phyloP scores from a whole-genome alignment of 2,888 invertebrate genomes.

The Leistus spinibarbis region DNA sequence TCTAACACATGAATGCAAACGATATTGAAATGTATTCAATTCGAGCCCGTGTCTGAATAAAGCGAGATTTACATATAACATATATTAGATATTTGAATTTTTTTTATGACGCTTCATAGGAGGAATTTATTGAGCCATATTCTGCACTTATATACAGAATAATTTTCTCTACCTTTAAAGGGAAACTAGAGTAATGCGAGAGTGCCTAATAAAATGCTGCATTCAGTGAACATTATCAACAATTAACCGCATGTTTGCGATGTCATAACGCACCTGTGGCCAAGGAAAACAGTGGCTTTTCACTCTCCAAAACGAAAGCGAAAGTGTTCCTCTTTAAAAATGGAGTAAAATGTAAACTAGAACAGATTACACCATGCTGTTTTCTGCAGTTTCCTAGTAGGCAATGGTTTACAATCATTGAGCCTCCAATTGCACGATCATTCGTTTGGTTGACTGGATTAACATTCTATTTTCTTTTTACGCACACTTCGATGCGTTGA shows the following conservation, averaged over 20 bases:
- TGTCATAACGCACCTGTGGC: conserved; percentile 7
- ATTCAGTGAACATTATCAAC: neutral
- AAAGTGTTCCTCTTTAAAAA: conserved; percentile 22
- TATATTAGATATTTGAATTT: too few species aligned
- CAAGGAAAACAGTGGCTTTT: neutral
- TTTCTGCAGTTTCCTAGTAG: conserved; percentile 14
- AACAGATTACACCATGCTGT: neutral
- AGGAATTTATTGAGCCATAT: too few species aligned
- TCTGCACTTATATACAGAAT: too few species aligned
- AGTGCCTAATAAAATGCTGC: neutral
- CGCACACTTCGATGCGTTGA: neutral
- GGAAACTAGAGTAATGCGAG: too few species aligned
- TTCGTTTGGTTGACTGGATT: neutral
- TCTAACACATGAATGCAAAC: neutral
- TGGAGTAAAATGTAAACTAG: conserved; percentile 17
- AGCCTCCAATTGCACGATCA: neutral
- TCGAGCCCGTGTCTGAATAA: too few species aligned
- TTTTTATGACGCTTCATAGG: too few species aligned
- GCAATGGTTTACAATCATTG: neutral
- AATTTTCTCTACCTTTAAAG: too few species aligned
- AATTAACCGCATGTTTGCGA: neutral
- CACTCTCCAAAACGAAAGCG: conserved; percentile 16
- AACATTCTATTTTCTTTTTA: neutral
- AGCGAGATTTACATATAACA: too few species aligned
- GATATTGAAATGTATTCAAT: neutral